Conservation (phyloP, 2,797 vertebrate genomes). For the Myotis daubentonii region DNA sequence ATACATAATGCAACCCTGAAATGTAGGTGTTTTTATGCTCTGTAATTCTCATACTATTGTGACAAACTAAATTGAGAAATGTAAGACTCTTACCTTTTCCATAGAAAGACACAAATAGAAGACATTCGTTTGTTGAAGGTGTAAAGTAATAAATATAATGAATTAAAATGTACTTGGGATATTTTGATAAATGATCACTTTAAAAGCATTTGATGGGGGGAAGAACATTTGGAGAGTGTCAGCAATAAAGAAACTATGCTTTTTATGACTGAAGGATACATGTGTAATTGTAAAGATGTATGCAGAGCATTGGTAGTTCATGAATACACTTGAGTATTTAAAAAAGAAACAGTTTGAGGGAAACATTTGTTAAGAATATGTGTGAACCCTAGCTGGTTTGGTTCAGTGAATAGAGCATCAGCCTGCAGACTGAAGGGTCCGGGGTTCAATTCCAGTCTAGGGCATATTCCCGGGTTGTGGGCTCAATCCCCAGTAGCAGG, state of each 20-base stretch:
- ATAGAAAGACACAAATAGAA: slow-evolving; percentile 1
- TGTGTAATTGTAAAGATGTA: slow-evolving; percentile 10
- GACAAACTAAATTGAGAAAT: slow-evolving; percentile 28
- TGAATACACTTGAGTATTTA: slow-evolving; percentile 1
- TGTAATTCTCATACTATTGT: neutral
- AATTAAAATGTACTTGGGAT: slow-evolving; percentile 3
- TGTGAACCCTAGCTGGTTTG: neutral
- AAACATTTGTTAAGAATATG: slow-evolving; percentile 18
- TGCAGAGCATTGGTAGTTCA: neutral
- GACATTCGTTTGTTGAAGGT: slow-evolving; percentile 18
- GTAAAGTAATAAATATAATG: slow-evolving; percentile 26
- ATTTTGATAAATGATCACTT: slow-evolving; percentile 23
- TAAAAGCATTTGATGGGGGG: neutral
- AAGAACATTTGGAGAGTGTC: neutral
- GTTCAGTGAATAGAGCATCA: neutral
- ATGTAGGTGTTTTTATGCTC: neutral
- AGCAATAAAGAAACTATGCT: slow-evolving; percentile 7
- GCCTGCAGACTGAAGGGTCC: neutral
- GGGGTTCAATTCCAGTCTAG: neutral
- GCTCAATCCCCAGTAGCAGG: neutral
- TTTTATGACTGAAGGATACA: neutral
- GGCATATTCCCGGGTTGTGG: neutral
- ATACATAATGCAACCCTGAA: neutral
- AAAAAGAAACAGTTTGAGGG: neutral
- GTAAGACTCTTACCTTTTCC: neutral